Base-by-base conservation (phyloP, 2,113 vertebrate genomes). In the Equus przewalskii region DNA sequence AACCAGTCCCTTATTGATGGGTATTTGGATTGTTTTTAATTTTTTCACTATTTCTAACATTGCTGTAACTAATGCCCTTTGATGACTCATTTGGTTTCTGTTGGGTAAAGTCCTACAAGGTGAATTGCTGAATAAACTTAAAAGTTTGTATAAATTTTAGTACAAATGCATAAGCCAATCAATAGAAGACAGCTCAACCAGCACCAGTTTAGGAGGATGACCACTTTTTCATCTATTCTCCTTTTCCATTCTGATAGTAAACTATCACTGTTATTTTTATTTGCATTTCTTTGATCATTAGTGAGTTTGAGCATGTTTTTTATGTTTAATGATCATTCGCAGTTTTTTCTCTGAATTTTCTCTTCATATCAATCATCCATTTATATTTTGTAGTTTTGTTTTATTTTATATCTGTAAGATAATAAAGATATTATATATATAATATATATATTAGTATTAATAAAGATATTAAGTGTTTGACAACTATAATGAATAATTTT, bases 21-120 rank as follows among this genome's bases (percentile, higher is more conserved):
- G 1, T 58, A 70, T 80, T 70, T 58, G 92, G 9, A 65, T 60
- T 67, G 0, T 65, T 87, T 75, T n/a, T 85, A 24, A 21, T 51
- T 78, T 84, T 89, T 96, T 91, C 26, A 78, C 13, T 90, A 69
- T 88, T 72, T 22, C 15, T 4, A 84, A 46, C 26, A 96, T 41
- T 30, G 5, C 30, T 92, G 1, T 91, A 93, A 95, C 86, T 69
- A 92, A 72, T 62, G n/a, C 5, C 26, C 6, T 91, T 87, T 96
- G 44, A 9, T 44, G 62, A 44, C 12, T 91, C 46, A 67, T 60
- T 80, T 91, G 36, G 22, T 41, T 6, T 81, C 19, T 89, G 9
- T 54, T 94, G 14, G 15, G 69, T 21, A 73, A 92, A 89, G 5
- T 62, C 54, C n/a, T 76, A 67, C 30, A 81, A 41, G 41, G 1